A percentile compares a stretch with the other conserved stretches of the same genome.
phyloP scores from a whole-genome alignment of 2,113 vertebrate genomes.

The Coreoperca whiteheadi region DNA sequence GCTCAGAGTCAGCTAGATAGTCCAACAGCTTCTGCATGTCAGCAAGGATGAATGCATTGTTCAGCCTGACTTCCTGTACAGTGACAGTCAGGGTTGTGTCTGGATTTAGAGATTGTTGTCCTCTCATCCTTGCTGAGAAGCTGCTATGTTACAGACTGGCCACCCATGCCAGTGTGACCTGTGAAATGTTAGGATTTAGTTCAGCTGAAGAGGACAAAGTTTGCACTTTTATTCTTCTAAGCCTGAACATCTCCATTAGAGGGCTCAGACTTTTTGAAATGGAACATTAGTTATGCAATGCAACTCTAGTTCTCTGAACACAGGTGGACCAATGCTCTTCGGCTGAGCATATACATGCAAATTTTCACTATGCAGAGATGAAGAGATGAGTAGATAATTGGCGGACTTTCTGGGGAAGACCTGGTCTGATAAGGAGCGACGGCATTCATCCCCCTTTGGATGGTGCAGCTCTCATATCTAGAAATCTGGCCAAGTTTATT shows the following conservation, averaged over 20 bases:
- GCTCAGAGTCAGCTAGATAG: neutral
- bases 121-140: constrained; percentile 7
- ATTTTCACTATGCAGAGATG: constrained; percentile 2
- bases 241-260: constrained; percentile 9
- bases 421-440: too few relatives aligned
- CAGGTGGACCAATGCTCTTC: neutral
- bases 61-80: neutral
- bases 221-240: constrained; percentile 15
- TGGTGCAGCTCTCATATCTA: too few relatives aligned
- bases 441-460: too few relatives aligned
- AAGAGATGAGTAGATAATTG: too few relatives aligned
- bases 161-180: neutral
- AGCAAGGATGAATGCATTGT: neutral
- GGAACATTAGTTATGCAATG: constrained; percentile 23
- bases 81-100: constrained; percentile 10
- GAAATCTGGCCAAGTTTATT: too few relatives aligned
- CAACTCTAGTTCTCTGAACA: constrained; percentile 6
- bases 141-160: neutral
- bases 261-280: constrained; percentile 12
- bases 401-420: too few relatives aligned
- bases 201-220: neutral
- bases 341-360: neutral
- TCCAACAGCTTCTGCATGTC: neutral
- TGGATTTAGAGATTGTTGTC: neutral
- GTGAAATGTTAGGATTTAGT: constrained; percentile 27